Percentiles rank a stretch among this genome's conserved stretches.
Evolutionary conservation across 1,140 invertebrate species (phyloP).

Genomic region (Brachionus koreanus): DNA sequence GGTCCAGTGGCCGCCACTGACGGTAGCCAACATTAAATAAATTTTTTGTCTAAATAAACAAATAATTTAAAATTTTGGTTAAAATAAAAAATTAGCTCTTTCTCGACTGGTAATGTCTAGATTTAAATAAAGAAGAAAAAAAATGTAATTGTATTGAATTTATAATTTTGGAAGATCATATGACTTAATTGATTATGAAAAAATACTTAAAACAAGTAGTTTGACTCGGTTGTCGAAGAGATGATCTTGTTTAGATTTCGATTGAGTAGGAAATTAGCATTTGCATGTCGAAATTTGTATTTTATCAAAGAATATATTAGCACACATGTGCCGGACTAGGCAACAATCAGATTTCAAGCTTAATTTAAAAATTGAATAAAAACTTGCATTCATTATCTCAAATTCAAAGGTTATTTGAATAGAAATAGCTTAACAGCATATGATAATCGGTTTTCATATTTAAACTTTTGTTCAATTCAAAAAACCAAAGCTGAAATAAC

Average conservation of each 20-base stretch:
- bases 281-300: background rate
- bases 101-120: too few species aligned
- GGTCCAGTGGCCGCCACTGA: too few species aligned
- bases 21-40: too few species aligned
- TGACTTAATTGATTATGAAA: background rate
- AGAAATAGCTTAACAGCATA: background rate
- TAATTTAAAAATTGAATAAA: constrained; percentile 7
- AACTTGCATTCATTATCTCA: background rate
- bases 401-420: background rate
- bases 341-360: background rate
- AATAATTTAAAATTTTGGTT: too few species aligned
- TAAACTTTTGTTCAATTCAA: background rate
- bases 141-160: background rate
- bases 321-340: background rate
- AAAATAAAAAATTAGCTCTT: too few species aligned
- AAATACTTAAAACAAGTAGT: background rate
- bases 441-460: background rate
- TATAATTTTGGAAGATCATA: background rate
- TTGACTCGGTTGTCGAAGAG: background rate
- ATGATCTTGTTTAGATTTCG: background rate
- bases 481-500: constrained; percentile 18
- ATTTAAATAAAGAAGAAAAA: too few species aligned
- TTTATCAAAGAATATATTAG: constrained; percentile 5
- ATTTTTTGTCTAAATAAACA: too few species aligned
- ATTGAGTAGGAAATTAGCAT: background rate